phyloP scores from a whole-genome alignment of 2,113 vertebrate species.

The Holacanthus passer region DNA sequence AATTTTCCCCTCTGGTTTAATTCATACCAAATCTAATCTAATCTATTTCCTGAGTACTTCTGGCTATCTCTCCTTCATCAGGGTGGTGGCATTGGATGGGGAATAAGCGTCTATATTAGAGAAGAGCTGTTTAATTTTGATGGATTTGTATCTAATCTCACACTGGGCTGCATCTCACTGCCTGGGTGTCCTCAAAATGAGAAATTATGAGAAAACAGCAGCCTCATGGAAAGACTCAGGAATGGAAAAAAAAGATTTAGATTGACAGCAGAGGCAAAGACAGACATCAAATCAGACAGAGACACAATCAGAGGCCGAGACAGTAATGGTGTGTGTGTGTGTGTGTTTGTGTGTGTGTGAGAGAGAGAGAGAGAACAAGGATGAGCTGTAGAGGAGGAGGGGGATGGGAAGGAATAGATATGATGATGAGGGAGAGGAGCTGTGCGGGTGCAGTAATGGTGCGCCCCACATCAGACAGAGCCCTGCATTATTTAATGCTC shows the following conservation, averaged over 20 bases:
- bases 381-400: conserved; percentile 22
- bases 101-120: not conserved
- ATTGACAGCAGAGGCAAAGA: conserved; percentile 10
- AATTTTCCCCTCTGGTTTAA: not conserved
- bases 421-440: conserved; percentile 56
- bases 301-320: conserved; percentile 23
- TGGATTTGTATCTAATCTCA: not conserved
- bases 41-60: not conserved
- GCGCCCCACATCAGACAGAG: conserved; percentile 64
- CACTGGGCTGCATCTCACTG: not conserved
- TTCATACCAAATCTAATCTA: not conserved
- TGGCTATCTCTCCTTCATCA: not conserved
- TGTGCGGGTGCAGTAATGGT: conserved; percentile 58
- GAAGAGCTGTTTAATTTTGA: not conserved
- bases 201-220: conserved; percentile 3
- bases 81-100: not conserved
- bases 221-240: not conserved
- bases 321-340: conserved; percentile 5
- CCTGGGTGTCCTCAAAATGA: not conserved
- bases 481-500: conserved; percentile 80
- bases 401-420: conserved; percentile 45
- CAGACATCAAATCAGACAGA: conserved; percentile 33
- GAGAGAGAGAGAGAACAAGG: too few species aligned
- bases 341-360: conserved; percentile 3
- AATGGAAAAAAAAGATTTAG: not conserved